Percentiles rank a stretch among this genome's conserved stretches.
Evolutionary conservation across 2,113 vertebrate species (phyloP).

Genomic region (Mesembrinibis cayennensis): DNA sequence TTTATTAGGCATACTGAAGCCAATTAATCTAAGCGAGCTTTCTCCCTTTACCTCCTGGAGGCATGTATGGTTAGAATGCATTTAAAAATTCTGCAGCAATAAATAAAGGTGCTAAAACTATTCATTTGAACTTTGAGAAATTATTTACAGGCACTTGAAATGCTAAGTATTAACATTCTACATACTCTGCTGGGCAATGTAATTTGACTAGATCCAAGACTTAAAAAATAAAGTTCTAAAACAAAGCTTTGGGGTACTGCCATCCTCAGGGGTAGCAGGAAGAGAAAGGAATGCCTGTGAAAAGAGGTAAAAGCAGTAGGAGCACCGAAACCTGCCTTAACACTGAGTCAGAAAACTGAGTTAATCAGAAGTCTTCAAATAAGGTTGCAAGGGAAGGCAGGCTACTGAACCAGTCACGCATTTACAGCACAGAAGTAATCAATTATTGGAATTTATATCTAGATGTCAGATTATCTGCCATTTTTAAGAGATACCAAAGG

Average conservation of each 20-base stretch:
- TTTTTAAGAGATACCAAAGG: not conserved
- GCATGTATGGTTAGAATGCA: not conserved
- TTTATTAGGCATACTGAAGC: constrained; percentile 27
- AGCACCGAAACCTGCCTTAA: not conserved
- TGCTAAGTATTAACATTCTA: not conserved
- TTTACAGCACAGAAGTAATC: not conserved
- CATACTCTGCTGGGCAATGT: not conserved
- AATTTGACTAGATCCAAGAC: not conserved
- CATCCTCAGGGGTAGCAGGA: not conserved
- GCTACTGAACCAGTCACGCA: not conserved
- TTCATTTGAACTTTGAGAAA: constrained; percentile 32
- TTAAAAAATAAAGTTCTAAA: constrained; percentile 2
- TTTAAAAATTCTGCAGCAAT: constrained; percentile 22
- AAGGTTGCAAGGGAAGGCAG: not conserved
- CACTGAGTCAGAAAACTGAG: not conserved
- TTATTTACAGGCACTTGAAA: constrained; percentile 5
- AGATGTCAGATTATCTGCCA: not conserved
- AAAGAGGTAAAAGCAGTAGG: not conserved
- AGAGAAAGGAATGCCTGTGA: not conserved
- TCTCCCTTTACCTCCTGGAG: constrained; percentile 18
- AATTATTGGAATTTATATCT: not conserved
- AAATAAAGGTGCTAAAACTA: not conserved
- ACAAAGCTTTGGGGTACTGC: not conserved
- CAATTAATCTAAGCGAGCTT: constrained; percentile 21
- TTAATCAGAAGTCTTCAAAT: not conserved